Percentiles rank a stretch among this genome's conserved stretches.
These are phyloP conservation scores for Luidia sarsii DNA, from an alignment of 53 echinoderm and acorn worm genomes.

Conservation along the genomic window DNA sequence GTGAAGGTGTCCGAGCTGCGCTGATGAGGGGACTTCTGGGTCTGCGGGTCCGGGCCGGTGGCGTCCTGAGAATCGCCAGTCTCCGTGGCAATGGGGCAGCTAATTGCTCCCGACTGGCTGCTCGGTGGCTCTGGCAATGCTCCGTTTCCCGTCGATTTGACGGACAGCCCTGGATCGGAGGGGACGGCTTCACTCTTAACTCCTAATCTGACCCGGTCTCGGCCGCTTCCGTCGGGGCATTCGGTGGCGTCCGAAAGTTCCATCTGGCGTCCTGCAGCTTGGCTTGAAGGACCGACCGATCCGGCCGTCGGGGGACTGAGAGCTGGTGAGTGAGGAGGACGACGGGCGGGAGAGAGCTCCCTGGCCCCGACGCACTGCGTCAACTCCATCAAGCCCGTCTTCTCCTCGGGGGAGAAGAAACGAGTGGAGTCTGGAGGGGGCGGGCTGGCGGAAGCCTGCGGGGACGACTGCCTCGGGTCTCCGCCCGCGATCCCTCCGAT, in stretches of 20 bases:
- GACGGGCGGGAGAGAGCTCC: no score
- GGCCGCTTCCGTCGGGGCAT: background rate
- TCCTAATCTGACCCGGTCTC: background rate
- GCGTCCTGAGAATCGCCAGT: no score
- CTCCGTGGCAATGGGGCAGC: no score
- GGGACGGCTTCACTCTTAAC: background rate
- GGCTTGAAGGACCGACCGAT: no score
- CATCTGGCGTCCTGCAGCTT: no score
- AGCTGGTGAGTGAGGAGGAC: no score
- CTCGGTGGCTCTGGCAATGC: no score
- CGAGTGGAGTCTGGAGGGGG: background rate
- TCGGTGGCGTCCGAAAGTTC: background rate
- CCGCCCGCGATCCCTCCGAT: conserved; percentile 32
- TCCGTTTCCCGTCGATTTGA: no score
- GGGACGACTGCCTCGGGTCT: background rate
- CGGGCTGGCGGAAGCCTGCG: background rate
- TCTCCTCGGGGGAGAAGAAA: background rate
- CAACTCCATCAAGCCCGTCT: conserved; percentile 36
- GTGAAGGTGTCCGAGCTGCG: conserved; percentile 48
- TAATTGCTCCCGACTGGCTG: no score
- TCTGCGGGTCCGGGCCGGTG: no score
- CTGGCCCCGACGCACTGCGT: conserved; percentile 38
- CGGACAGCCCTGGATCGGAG: background rate
- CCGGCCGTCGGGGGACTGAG: no score
- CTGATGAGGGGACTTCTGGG: no score